phyloP scores from a whole-genome alignment of 2,888 invertebrate species.

The Nycteola revayana region DNA sequence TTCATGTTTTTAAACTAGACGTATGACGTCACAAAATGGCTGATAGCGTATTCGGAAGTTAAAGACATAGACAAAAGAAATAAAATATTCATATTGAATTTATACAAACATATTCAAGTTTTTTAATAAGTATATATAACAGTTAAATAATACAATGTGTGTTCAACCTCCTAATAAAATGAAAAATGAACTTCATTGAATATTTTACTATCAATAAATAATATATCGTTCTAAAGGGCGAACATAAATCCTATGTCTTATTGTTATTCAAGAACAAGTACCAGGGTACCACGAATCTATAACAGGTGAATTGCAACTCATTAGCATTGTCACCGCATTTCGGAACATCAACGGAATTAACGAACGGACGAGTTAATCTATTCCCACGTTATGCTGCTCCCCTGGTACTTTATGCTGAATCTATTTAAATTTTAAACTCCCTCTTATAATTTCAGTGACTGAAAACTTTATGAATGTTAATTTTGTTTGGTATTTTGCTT shows the following conservation, averaged over 20 bases:
- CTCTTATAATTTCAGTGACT: slow-evolving; percentile 18
- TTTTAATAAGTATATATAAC: too few relatives aligned
- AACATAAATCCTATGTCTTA: slow-evolving; percentile 1
- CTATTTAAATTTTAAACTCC: slow-evolving; percentile 35
- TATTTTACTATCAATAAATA: too few relatives aligned
- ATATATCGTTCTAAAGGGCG: too few relatives aligned
- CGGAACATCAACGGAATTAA: slow-evolving; percentile 22
- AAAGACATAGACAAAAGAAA: too few relatives aligned
- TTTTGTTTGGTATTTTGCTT: slow-evolving; percentile 1
- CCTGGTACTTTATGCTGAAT: slow-evolving; percentile 36
- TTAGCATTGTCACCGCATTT: slow-evolving; percentile 46
- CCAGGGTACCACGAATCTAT: slow-evolving; percentile 29
- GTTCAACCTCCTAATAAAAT: too few relatives aligned
- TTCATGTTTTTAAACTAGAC: too few relatives aligned
- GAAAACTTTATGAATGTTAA: slow-evolving; percentile 27
- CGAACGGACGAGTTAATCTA: slow-evolving; percentile 38
- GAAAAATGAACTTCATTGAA: too few relatives aligned
- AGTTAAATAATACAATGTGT: too few relatives aligned
- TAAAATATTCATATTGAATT: too few relatives aligned
- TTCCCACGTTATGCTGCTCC: slow-evolving; percentile 38
- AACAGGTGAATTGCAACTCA: slow-evolving; percentile 39
- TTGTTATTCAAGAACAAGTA: slow-evolving; percentile 26
- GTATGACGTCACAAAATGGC: too few relatives aligned
- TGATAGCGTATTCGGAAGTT: too few relatives aligned
- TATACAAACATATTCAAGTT: too few relatives aligned